Base-by-base conservation (phyloP, 2,113 vertebrate species). In the Podarcis muralis region DNA sequence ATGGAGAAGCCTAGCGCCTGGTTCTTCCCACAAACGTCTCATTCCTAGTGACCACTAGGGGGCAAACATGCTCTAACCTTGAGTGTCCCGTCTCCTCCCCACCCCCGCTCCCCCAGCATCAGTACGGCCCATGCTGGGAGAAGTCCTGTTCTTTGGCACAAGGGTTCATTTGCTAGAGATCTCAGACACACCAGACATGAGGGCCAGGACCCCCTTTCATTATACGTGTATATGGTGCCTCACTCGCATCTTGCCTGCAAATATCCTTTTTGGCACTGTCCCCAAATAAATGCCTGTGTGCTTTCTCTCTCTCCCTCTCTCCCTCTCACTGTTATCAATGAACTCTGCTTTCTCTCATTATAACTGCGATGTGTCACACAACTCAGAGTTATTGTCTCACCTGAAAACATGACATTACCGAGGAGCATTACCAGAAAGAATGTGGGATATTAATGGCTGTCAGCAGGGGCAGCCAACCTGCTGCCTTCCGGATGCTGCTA, bases 1-100 rank as follows among this genome's bases (percentile, higher is more conserved):
- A 27, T 5, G 25, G 27, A 69, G 35, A 74, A n/a, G 30, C 5
- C 25, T 6, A 23, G 27, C 15, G 18, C 11, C 37, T 53, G 15
- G 53, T 43, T 40, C 37, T 82, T 62, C 57, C 37, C 43, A 35
- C 5, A 0, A 32, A 82, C 27, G 23, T n/a, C 53, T 74, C 48
- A 22, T 13, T 43, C 22, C 20, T 75, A 43, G 25, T 75, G 79
- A 37, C 83, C 87, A 65, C 87, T 88, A 66, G 87, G 40, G 81
- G 87, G 87, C 87, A 65, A 71, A 40, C 80, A 83, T 6, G 40
- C 27, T 88, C 81, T 53, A 88, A 32, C 40, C 80, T 65, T 6
- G 13, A 75, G 11, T 27, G 43, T 43, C 1, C 23, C 6, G 23
- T 15, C 8, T n/a, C n/a, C 6, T 3, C 23, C 7, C 12, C 13